Evolutionary conservation across 2,797 vertebrate genomes (phyloP), one percentile per base, ranked within the genome.

Genomic region (Silurus lanzhouensis): DNA sequence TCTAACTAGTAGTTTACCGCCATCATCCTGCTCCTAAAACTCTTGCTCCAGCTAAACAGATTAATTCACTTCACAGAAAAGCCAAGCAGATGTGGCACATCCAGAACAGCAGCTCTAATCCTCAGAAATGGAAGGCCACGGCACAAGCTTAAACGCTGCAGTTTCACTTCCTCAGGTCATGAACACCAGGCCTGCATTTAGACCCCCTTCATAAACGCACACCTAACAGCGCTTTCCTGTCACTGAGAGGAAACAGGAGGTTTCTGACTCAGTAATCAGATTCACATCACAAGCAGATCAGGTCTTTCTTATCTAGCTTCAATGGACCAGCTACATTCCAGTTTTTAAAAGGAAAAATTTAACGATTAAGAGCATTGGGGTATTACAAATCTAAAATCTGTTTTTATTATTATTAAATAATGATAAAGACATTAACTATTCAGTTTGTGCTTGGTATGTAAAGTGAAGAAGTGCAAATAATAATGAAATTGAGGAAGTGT

Each of bases 241-340:
- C 14, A 25, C 81, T 78, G 88, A 87, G 10, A 46, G 48, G 80
- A 87, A 87, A 88, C 52, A 68, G 1, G 76, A 88, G 90, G 90
- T 89, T 87, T 89, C 88, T 88, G 88, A 88, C 81, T 83, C 57
- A 44, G 75, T 84, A 89, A 92, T 92, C 91, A 91, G 91, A 86
- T 84, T 86, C 87, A 85, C 78, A 88, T 84, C 93, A 93, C 91
- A 93, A 90, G 90, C 89, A 93, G 92, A 92, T 91, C 90, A 90
- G 88, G 88, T 91, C 94, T 91, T 88, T 86, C 91, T 92, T 89
- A 94, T 93, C 92, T 91, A 83, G 88, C 91, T 88, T 74, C 82
- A 87, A n/a, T 31, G 58, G 20, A 61, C 57, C 12, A 38, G 31
- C n/a, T 31, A 31, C 74, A 77, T 77, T 77, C 74, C 74, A 27